These are phyloP conservation scores for Platyura marginata DNA, from an alignment of 1,140 invertebrate species.

Conservation along the genomic window DNA sequence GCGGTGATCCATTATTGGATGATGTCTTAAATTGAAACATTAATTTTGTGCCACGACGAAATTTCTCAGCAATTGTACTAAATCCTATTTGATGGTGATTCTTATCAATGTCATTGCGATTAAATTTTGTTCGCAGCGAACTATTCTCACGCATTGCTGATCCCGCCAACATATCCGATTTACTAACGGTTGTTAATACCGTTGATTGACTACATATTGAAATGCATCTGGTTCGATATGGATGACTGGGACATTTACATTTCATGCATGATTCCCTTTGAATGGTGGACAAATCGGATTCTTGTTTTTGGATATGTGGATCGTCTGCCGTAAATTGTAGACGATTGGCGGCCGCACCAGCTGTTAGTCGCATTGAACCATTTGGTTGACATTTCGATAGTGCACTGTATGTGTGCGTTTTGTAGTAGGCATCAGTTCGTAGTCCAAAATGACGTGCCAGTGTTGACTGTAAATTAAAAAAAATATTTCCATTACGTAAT, in stretches of 20 bases:
- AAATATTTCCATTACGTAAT: too few species aligned
- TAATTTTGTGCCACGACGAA: conserved; percentile 2
- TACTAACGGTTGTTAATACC: conserved; percentile 21
- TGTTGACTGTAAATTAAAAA: conserved; percentile 14
- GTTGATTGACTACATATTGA: conserved; percentile 25
- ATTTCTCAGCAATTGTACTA: conserved; percentile 1
- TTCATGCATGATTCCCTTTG: background rate
- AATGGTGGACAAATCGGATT: conserved; percentile 1
- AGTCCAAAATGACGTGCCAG: conserved; percentile 14
- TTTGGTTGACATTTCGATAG: conserved; percentile 10
- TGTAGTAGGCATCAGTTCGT: conserved; percentile 10
- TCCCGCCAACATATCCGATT: conserved; percentile 13
- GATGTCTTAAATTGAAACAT: background rate
- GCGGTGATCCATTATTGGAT: background rate
- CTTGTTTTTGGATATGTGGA: conserved; percentile 8
- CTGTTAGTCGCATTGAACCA: conserved; percentile 16
- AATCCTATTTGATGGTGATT: conserved; percentile 3
- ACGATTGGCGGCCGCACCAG: conserved; percentile 18
- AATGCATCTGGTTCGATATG: conserved; percentile 10
- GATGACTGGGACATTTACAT: background rate
- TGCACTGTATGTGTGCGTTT: conserved; percentile 17
- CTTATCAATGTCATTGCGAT: conserved; percentile 11
- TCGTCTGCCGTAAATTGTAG: conserved; percentile 17
- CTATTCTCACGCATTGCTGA: background rate
- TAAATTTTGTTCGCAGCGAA: background rate